Evolutionary conservation across 2,797 vertebrate species (phyloP).

Genomic region (Gambusia yucatana): DNA sequence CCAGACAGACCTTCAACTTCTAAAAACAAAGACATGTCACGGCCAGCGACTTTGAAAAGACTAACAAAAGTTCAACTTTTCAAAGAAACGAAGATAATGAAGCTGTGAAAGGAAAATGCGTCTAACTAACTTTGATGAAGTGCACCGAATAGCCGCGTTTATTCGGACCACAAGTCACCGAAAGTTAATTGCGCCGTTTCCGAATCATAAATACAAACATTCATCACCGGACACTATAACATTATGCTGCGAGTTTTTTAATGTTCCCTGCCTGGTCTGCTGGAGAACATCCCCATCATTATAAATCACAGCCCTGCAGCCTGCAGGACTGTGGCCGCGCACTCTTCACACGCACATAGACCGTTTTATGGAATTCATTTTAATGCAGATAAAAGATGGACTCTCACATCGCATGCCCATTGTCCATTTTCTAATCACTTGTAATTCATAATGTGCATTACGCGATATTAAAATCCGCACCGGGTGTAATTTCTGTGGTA

Average conservation of each 20-base stretch:
- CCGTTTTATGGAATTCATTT: constrained; percentile 68
- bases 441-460: constrained; percentile 42
- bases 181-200: constrained; percentile 83
- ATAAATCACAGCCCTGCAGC: constrained; percentile 84
- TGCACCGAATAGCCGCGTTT: constrained; percentile 57
- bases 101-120: constrained; percentile 2
- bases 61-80: constrained; percentile 1
- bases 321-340: constrained; percentile 75
- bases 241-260: constrained; percentile 80
- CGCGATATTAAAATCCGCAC: constrained; percentile 53
- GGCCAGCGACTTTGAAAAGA: neutral
- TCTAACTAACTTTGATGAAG: constrained; percentile 39
- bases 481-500: constrained; percentile 36
- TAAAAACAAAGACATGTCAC: constrained; percentile 36
- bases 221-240: constrained; percentile 81
- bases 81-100: constrained; percentile 7
- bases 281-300: constrained; percentile 72
- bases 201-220: constrained; percentile 81
- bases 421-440: constrained; percentile 55
- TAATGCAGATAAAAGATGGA: constrained; percentile 65
- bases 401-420: constrained; percentile 26
- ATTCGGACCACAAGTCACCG: constrained; percentile 71
- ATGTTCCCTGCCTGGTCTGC: constrained; percentile 78
- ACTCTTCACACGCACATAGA: constrained; percentile 78
- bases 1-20: constrained; percentile 61